These are phyloP conservation scores for Dolomedes plantarius DNA, from an alignment of 2,888 invertebrate genomes.

Conservation along the genomic window DNA sequence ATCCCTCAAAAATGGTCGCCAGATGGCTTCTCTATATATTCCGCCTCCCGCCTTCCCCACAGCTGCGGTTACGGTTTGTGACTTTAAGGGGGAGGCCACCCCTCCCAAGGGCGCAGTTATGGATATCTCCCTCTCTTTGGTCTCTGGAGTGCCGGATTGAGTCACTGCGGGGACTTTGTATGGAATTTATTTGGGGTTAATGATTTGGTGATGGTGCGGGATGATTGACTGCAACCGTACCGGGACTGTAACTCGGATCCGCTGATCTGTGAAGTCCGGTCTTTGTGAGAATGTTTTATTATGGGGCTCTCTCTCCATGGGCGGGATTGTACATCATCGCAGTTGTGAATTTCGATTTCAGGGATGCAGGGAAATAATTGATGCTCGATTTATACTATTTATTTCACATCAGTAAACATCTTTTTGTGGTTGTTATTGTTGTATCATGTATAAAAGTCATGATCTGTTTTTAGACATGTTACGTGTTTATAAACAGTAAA, in stretches of 20 bases:
- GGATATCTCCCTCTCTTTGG: constrained; percentile 29
- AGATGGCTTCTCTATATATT: constrained; percentile 59
- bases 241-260: background rate
- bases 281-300: background rate
- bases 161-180: constrained; percentile 13
- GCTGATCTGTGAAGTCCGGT: background rate
- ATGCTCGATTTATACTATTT: no score
- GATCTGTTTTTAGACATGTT: no score
- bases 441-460: no score
- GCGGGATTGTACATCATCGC: background rate
- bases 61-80: constrained; percentile 67
- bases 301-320: background rate
- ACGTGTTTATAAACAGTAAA: no score
- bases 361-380: no score
- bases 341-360: background rate
- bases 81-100: constrained; percentile 41
- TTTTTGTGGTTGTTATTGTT: no score
- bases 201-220: constrained; percentile 8
- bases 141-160: constrained; percentile 34
- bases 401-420: no score
- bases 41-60: background rate
- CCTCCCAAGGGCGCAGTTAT: constrained; percentile 61
- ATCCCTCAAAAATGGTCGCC: constrained; percentile 52
- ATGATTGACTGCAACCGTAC: background rate
- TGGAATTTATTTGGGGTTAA: constrained; percentile 14